phyloP scores from a whole-genome alignment of 2,113 vertebrate species.

The Poecilia latipinna region DNA sequence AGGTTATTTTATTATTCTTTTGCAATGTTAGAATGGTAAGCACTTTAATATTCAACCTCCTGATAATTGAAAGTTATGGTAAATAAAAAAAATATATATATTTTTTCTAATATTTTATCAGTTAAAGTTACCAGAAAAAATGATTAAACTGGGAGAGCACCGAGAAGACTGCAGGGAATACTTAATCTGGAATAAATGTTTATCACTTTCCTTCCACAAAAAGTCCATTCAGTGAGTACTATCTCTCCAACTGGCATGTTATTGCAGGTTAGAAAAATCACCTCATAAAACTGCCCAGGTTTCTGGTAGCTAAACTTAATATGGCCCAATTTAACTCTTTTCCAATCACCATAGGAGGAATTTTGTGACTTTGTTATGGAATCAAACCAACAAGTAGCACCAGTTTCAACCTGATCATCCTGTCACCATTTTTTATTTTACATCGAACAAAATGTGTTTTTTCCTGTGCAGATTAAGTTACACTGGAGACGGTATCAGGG shows the following conservation, averaged over 20 bases:
- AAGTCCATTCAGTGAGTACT: neutral
- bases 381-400: neutral
- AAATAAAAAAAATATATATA: no score
- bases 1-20: no score
- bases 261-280: neutral
- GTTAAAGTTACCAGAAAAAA: no score
- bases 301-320: neutral
- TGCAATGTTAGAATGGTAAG: no score
- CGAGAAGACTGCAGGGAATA: neutral
- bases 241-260: neutral
- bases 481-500: neutral
- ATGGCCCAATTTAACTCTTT: neutral
- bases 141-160: no score
- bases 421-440: neutral
- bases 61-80: no score
- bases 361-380: no score
- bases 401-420: neutral
- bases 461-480: neutral
- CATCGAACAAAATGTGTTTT: neutral
- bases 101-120: no score
- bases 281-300: neutral
- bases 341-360: slow-evolving; percentile 1
- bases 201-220: neutral
- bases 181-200: neutral
- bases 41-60: no score